Conservation (phyloP, 2,888 invertebrate species). For the Anthrax anthrax region DNA sequence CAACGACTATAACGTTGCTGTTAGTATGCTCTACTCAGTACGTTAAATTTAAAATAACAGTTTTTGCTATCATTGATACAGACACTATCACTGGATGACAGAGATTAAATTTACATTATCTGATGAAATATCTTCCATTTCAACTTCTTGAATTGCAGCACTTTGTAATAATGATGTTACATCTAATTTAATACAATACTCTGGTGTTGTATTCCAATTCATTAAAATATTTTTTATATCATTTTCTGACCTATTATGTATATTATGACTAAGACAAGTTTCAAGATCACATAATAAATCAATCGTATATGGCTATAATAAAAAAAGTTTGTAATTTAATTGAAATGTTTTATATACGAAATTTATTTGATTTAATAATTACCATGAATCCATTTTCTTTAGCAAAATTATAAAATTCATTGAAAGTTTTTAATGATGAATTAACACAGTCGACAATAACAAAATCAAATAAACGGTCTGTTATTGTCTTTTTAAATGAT, state of each 20-base stretch:
- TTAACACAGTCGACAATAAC: constrained; percentile 88
- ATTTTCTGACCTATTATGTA: constrained; percentile 61
- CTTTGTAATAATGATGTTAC: constrained; percentile 71
- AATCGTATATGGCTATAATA: constrained; percentile 71
- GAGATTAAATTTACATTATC: constrained; percentile 32
- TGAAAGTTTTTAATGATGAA: constrained; percentile 64
- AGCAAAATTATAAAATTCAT: constrained; percentile 78
- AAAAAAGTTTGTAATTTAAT: not conserved
- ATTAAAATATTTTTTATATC: constrained; percentile 62
- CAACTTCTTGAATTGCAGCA: constrained; percentile 66
- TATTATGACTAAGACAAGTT: constrained; percentile 67
- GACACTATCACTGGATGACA: no score
- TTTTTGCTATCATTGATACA: no score
- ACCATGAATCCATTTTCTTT: constrained; percentile 38
- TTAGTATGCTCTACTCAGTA: no score
- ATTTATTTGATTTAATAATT: constrained; percentile 13
- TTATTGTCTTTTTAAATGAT: constrained; percentile 79
- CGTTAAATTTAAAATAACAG: no score
- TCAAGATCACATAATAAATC: constrained; percentile 72
- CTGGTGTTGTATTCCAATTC: constrained; percentile 64
- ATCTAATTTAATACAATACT: constrained; percentile 69
- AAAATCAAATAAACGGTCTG: constrained; percentile 82
- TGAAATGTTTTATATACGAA: not conserved
- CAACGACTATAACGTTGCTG: no score
- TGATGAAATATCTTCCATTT: constrained; percentile 65